Conservation (phyloP, 2,113 vertebrate species). For the Myocastor coypus region DNA sequence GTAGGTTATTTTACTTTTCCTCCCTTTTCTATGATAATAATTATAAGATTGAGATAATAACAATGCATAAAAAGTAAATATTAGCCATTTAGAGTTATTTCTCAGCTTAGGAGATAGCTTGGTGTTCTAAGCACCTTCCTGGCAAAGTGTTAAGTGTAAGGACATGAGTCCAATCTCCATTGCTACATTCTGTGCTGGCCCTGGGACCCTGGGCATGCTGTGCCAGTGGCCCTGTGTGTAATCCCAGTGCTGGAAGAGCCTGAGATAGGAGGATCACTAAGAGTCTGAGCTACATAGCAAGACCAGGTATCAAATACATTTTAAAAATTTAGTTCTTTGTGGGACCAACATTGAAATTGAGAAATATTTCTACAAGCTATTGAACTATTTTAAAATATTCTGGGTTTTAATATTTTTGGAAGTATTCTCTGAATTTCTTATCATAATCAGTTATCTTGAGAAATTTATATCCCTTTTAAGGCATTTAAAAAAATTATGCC, state of each 20-base stretch:
- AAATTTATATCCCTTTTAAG: slow-evolving; percentile 56
- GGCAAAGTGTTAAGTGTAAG: too few species aligned
- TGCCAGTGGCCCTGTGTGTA: too few species aligned
- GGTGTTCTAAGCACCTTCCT: too few species aligned
- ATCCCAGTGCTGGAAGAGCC: too few species aligned
- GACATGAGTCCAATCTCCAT: too few species aligned
- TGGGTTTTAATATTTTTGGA: neutral
- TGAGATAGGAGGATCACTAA: too few species aligned
- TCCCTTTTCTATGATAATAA: slow-evolving; percentile 38
- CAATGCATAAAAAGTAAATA: neutral
- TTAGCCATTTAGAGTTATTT: slow-evolving; percentile 30
- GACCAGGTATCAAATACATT: too few species aligned
- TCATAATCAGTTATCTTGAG: neutral
- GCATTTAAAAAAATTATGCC: neutral
- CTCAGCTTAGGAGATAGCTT: too few species aligned
- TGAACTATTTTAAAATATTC: neutral
- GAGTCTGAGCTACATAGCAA: too few species aligned
- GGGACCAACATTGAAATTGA: slow-evolving; percentile 15
- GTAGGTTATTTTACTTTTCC: neutral
- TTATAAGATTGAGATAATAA: slow-evolving; percentile 23
- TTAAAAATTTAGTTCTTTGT: neutral
- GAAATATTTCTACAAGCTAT: neutral
- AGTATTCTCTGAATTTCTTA: slow-evolving; percentile 11
- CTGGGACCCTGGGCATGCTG: too few species aligned
- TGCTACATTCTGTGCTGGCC: too few species aligned